Conservation (phyloP, 1,140 invertebrate genomes). For the Tetragonula clypearis region DNA sequence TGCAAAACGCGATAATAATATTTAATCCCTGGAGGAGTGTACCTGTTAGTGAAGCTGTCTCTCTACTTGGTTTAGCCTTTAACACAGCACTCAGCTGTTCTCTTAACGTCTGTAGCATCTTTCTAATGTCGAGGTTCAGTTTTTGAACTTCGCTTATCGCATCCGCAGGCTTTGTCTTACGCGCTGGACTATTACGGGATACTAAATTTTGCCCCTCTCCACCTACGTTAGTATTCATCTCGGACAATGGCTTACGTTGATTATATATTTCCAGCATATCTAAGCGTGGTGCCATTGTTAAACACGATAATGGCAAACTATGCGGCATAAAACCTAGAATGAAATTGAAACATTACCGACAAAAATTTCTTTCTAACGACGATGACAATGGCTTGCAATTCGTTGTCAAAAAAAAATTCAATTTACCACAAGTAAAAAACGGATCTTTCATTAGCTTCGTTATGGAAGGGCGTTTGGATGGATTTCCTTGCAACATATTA, state of each 20-base stretch:
- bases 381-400: background rate
- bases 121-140: conserved; percentile 69
- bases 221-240: conserved; percentile 83
- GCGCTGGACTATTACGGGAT: conserved; percentile 66
- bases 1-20: conserved; percentile 32
- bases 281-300: conserved; percentile 95
- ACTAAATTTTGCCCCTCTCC: conserved; percentile 59
- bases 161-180: conserved; percentile 61
- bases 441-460: conserved; percentile 88
- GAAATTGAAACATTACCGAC: background rate
- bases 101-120: conserved; percentile 74
- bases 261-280: conserved; percentile 86
- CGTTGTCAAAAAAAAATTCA: background rate
- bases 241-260: conserved; percentile 86
- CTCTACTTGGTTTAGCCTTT: conserved; percentile 76
- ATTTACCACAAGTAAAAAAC: conserved; percentile 84
- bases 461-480: conserved; percentile 90
- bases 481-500: conserved; percentile 92
- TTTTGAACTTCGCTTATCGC: conserved; percentile 61
- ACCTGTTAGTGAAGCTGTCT: conserved; percentile 73
- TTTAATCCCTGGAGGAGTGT: conserved; percentile 38
- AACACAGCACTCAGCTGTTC: conserved; percentile 76
- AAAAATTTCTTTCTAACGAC: background rate
- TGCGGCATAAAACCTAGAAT: conserved; percentile 89
- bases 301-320: conserved; percentile 92